phyloP scores from a whole-genome alignment of 1,140 invertebrate genomes.

The Olivierus martensii region DNA sequence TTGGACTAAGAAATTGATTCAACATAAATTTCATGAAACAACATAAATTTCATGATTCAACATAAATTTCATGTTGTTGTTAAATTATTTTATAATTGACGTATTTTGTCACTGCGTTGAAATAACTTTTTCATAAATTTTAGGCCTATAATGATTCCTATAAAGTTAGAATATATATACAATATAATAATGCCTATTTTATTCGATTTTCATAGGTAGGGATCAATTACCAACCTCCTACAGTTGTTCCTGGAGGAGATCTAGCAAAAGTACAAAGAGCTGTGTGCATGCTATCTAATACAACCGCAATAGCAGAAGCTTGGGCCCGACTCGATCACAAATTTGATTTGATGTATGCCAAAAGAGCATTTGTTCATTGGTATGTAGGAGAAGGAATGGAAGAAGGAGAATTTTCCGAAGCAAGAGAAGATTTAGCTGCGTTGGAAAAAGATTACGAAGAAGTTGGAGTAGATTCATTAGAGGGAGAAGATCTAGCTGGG shows the following conservation, averaged over 20 bases:
- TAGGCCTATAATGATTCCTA: slow-evolving; percentile 64
- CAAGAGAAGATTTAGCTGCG: slow-evolving; percentile 53
- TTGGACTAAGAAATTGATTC: too few relatives aligned
- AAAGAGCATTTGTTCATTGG: slow-evolving; percentile 38
- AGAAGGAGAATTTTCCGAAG: slow-evolving; percentile 25
- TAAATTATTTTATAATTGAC: slow-evolving; percentile 26
- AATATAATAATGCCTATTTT: too few relatives aligned
- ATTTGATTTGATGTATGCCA: too few relatives aligned
- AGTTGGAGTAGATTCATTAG: slow-evolving; percentile 44
- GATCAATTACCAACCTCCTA: slow-evolving; percentile 69
- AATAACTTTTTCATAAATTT: too few relatives aligned
- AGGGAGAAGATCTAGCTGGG: slow-evolving; percentile 35
- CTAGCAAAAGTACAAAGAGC: slow-evolving; percentile 41
- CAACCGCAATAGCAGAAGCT: too few relatives aligned
- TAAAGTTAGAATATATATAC: too few relatives aligned
- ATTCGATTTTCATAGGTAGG: too few relatives aligned
- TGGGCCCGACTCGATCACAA: slow-evolving; percentile 44
- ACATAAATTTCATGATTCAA: too few relatives aligned
- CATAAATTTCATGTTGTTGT: too few relatives aligned
- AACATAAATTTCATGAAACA: too few relatives aligned
- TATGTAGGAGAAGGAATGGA: slow-evolving; percentile 27
- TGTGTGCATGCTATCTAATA: slow-evolving; percentile 61
- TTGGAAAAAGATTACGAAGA: too few relatives aligned
- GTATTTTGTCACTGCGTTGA: too few relatives aligned
- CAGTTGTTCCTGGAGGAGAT: slow-evolving; percentile 66